Base-by-base conservation (phyloP, 2,113 vertebrate genomes). In the Platanista minor region DNA sequence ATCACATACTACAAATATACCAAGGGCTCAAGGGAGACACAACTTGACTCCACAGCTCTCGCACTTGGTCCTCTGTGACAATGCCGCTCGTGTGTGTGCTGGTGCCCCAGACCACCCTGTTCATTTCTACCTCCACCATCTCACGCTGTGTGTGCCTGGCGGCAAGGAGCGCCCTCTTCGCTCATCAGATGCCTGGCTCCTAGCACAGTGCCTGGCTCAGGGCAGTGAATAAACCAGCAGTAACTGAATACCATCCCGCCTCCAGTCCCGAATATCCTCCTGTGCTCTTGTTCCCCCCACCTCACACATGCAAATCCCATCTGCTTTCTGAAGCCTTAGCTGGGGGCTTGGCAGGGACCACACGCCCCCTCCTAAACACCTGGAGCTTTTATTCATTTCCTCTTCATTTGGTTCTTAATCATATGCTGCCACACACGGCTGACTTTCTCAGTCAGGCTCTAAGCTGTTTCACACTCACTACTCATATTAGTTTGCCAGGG, bases 41-140 rank as follows among this genome's bases (percentile, higher is more conserved):
- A 52, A 29, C 8, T 31, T 12, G 43, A 61, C 7, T 6, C 49
- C 8, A 25, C 14, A 46, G 74, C n/a, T 61, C n/a, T 69, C 33
- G 0, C 2, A 54, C 8, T 27, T 17, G 2, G 36, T 49, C 46
- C 57, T 31, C 33, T 14, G 6, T 31, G 31, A 6, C 18, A 54
- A 3, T 8, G 21, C 4, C 18, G 36, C 87, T 7, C 1, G 1
- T 4, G 33, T 43, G 12, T 1, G 4, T 0, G 74, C 18, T 13
- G 41, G 59, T 8, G 41, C 17, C 62, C 31, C 3, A 11, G 12
- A 41, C 8, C 36, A 6, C 43, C 36, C 57, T 23, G 31, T 17
- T 61, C 21, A 4, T 11, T 46, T 75, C 17, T 20, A 12, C 25
- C 6, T 5, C 59, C 21, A 14, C 61, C 17, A 2, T 46, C 59